Base-by-base conservation (phyloP, 2,113 vertebrate species). In the Sorex araneus region DNA sequence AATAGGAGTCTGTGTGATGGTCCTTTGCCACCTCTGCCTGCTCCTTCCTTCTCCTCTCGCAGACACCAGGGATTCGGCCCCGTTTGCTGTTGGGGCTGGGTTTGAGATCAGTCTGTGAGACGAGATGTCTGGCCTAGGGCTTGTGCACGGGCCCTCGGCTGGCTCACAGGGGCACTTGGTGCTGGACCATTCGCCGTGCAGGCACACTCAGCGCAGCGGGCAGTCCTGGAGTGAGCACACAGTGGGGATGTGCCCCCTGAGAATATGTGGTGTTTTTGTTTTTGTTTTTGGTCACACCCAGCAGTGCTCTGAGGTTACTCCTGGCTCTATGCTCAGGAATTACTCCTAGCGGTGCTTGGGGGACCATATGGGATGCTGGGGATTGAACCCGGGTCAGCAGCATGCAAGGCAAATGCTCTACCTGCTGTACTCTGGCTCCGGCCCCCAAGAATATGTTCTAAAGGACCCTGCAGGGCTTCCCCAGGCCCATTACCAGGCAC, bases 11-110 rank as follows among this genome's bases (percentile, higher is more conserved):
- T 73, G 0, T 73, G 0, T 45, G 79, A 8, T 10, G 47, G 60
- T 77, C 2, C 45, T 45, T 85, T 80, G 12, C 84, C 43, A 45
- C 54, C 57, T 75, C 50, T 27, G 67, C 19, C 45, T 1, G n/a
- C 88, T 54, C 50, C 43, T 83, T 77, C 54, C 43, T 21, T 57
- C 79, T 47, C 16, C 30, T 32, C 4, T 11, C 77, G 45, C 89
- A 84, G 88, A 45, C 70, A 25, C 1, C 19, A 34, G 76, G 9
- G 45, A 54, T 40, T 73, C 30, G 86, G 21, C 83, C 63, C 1
- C 88, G 50, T 93, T 92, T 92, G 57, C 89, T 13, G 1, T 69
- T 16, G 30, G 45, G 70, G 82, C 82, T 86, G 76, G 50, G 77
- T 86, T 85, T 92, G 85, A 95, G 90, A 54, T 87, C 73, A 9